Base-by-base conservation (phyloP, 2,888 invertebrate genomes). In the Drosophila flavopinicola region DNA sequence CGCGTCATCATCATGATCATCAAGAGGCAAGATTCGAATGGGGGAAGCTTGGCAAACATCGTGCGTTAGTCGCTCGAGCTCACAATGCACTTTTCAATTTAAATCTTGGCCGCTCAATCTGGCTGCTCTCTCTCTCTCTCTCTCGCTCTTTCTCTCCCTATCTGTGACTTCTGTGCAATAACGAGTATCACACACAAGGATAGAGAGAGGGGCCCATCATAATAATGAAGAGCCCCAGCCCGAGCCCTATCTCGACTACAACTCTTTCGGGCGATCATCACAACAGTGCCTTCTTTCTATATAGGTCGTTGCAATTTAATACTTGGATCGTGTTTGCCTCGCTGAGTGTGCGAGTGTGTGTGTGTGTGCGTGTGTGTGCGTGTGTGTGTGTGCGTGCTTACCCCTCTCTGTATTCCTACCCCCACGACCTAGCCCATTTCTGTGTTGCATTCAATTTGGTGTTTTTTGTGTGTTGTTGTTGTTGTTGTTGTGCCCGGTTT, bases 291-390 rank as follows among this genome's bases (percentile, higher is more conserved):
- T 48, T 61, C 64, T 45, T 82, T 86, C 84, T 88, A 90, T 89
- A 86, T 90, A 90, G 90, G 90, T 90, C 90, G 90, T 65, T 89
- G 90, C 89, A 90, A 88, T 85, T 87, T 88, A 89, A 88, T 88
- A 88, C 88, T 74, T 58, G 75, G 61, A 70, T 72, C 54, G 37
- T 67, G 63, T 75, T 58, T 52, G 60, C 57, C 41, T 25, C 49
- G 42, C 32, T 53, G n/a, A n/a, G n/a, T n/a, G n/a, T n/a, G n/a
- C n/a, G n/a, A n/a, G n/a, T n/a, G n/a, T n/a, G n/a, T n/a, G n/a
- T n/a, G n/a, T n/a, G n/a, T n/a, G n/a, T n/a, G n/a, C n/a, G n/a
- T n/a, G n/a, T n/a, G n/a, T n/a, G n/a, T n/a, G n/a, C n/a, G n/a
- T n/a, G n/a, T n/a, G n/a, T n/a, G n/a, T n/a, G n/a, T n/a, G n/a